These are phyloP conservation scores for Crypturellus tataupa DNA, from an alignment of 2,797 vertebrate genomes.

Conservation along the genomic window DNA sequence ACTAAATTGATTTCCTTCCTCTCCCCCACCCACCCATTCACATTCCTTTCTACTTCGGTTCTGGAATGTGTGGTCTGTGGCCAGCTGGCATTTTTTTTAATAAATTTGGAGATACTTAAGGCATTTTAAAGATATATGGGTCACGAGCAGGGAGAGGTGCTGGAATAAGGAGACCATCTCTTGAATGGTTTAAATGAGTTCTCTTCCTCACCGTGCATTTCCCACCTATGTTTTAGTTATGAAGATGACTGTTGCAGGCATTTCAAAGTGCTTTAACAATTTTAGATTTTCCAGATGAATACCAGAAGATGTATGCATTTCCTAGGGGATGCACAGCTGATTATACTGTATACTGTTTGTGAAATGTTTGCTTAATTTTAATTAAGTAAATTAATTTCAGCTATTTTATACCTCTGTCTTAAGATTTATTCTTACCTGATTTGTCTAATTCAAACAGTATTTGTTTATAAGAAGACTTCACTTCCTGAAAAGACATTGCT, in stretches of 20 bases:
- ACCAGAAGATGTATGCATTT: neutral
- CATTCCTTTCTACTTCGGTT: slow-evolving; percentile 75
- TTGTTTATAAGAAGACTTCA: neutral
- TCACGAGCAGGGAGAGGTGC: neutral
- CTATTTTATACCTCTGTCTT: neutral
- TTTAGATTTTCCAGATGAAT: neutral
- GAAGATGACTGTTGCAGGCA: neutral
- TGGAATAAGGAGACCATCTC: neutral
- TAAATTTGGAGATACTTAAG: slow-evolving; percentile 51
- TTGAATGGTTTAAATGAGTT: neutral
- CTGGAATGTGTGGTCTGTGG: slow-evolving; percentile 75
- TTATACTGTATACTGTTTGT: neutral
- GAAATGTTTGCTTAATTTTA: neutral
- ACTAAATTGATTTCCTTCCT: slow-evolving; percentile 74
- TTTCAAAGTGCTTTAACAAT: neutral
- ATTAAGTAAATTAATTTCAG: neutral
- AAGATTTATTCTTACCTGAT: neutral
- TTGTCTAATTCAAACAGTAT: neutral
- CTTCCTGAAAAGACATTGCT: neutral
- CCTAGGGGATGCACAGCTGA: neutral
- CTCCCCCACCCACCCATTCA: slow-evolving; percentile 74
- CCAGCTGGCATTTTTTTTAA: slow-evolving; percentile 50
- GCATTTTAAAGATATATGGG: slow-evolving; percentile 45
- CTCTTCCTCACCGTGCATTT: neutral
- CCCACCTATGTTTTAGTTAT: neutral